A percentile compares a stretch with the other conserved stretches of the same genome.
phyloP scores from a whole-genome alignment of 2,888 invertebrate genomes.

The Chrysolina oricalcia region DNA sequence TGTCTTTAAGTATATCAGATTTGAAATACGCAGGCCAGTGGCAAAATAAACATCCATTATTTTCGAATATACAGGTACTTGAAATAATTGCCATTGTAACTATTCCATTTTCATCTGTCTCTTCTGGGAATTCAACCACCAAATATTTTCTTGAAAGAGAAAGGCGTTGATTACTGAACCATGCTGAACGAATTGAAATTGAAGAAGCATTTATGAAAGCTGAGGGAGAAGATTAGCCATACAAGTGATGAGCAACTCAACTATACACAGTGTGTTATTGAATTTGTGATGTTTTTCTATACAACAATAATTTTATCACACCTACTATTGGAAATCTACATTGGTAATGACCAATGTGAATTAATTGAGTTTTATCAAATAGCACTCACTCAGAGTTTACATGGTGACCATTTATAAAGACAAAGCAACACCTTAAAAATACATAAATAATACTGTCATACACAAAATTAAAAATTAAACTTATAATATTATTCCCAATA shows the following conservation, averaged over 20 bases:
- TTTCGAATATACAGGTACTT: constrained; percentile 1
- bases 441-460: constrained; percentile 4
- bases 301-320: not conserved
- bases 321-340: constrained; percentile 1
- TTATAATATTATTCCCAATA: not conserved
- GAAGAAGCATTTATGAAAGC: constrained; percentile 3
- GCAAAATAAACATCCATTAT: not conserved
- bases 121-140: constrained; percentile 7
- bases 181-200: not conserved
- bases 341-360: not conserved
- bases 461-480: not conserved
- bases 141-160: not conserved
- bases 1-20: not conserved
- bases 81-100: constrained; percentile 12
- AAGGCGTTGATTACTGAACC: constrained; percentile 1
- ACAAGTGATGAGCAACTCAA: constrained; percentile 4
- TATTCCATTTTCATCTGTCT: constrained; percentile 9
- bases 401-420: not conserved
- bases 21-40: not conserved
- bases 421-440: constrained; percentile 3
- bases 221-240: constrained; percentile 1
- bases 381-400: not conserved
- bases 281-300: not conserved
- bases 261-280: not conserved
- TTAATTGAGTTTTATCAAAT: constrained; percentile 3